phyloP scores from a whole-genome alignment of 2,113 vertebrate genomes.

The Pontoporia blainvillei region DNA sequence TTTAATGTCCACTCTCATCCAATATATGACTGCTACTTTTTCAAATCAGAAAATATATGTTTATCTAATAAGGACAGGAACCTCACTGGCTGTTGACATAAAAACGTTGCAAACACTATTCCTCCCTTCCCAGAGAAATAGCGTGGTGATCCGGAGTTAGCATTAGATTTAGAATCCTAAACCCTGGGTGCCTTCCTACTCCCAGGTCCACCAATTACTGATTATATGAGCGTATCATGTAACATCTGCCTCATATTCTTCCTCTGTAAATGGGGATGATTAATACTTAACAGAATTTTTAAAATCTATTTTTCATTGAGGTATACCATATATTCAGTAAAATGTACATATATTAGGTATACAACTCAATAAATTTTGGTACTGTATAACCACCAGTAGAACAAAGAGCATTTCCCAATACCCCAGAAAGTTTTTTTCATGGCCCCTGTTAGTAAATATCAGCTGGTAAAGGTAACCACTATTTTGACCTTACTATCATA shows the following conservation, averaged over 20 bases:
- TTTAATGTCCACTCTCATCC: neutral
- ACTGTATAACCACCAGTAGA: neutral
- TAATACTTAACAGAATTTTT: neutral
- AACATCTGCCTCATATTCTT: neutral
- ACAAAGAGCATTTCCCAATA: neutral
- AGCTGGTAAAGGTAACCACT: neutral
- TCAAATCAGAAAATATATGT: neutral
- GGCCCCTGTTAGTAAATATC: neutral
- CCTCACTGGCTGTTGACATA: neutral
- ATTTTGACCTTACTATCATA: neutral
- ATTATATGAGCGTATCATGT: neutral
- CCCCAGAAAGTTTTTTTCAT: neutral
- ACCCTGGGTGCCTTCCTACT: neutral
- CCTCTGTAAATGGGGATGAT: neutral
- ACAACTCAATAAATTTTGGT: neutral
- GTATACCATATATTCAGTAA: neutral
- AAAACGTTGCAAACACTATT: neutral
- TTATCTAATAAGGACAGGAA: neutral
- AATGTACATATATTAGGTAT: neutral
- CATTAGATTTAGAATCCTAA: neutral
- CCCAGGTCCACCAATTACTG: neutral
- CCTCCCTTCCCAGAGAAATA: neutral
- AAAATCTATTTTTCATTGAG: neutral
- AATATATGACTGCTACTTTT: neutral
- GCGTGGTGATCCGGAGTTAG: neutral